phyloP scores from a whole-genome alignment of 2,888 invertebrate species.

The Malacosoma neustria region DNA sequence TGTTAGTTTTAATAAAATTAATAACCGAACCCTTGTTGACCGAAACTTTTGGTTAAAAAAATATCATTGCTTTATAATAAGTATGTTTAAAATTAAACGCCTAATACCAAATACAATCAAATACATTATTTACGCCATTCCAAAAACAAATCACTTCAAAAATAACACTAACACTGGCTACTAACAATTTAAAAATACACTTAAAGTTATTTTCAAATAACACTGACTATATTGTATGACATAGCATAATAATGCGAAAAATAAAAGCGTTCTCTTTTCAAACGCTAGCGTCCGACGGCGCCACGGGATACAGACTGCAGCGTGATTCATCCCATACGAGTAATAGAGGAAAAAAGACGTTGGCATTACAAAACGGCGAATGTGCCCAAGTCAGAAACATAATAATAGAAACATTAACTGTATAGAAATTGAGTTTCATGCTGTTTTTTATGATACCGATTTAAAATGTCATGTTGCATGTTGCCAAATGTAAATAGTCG shows the following conservation, averaged over 20 bases:
- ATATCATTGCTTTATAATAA: too few species aligned
- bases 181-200: conserved; percentile 7
- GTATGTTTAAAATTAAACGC: background rate
- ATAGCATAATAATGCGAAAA: conserved; percentile 10
- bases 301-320: conserved; percentile 42
- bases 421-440: too few species aligned
- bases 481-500: too few species aligned
- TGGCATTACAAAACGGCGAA: conserved; percentile 12
- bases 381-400: conserved; percentile 8
- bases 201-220: conserved; percentile 4
- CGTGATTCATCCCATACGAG: conserved; percentile 59
- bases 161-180: conserved; percentile 5
- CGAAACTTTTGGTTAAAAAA: too few species aligned
- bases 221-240: too few species aligned
- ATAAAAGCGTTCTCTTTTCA: conserved; percentile 10
- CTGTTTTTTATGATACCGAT: too few species aligned
- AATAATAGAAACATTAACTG: too few species aligned
- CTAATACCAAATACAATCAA: background rate
- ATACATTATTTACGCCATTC: background rate
- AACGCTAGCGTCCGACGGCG: conserved; percentile 29
- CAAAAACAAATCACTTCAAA: background rate
- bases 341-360: conserved; percentile 29
- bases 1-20: too few species aligned
- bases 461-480: too few species aligned
- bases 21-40: too few species aligned